Conservation (phyloP, 2,113 vertebrate species). For the Tautogolabrus adspersus region DNA sequence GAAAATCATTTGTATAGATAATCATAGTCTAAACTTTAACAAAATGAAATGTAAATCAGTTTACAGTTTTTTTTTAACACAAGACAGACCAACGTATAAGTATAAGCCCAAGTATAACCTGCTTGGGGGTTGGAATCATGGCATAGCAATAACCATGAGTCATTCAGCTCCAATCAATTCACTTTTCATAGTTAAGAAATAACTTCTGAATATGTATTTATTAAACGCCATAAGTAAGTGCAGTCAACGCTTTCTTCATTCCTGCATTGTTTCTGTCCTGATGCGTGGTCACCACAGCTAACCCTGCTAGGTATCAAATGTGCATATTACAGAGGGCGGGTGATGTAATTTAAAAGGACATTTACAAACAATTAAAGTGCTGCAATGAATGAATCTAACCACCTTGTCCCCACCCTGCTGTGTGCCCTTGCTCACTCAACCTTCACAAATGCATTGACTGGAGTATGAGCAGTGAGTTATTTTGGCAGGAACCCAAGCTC, state of each 20-base stretch:
- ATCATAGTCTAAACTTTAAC: no score
- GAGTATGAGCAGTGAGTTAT: slow-evolving; percentile 38
- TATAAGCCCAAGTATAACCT: not conserved
- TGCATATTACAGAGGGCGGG: no score
- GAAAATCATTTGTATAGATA: not conserved
- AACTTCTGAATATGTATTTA: slow-evolving; percentile 3
- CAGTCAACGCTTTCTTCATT: not conserved
- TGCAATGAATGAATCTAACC: slow-evolving; percentile 14
- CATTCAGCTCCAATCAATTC: not conserved
- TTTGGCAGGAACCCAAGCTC: slow-evolving; percentile 41
- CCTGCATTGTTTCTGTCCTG: slow-evolving; percentile 17
- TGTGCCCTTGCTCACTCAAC: slow-evolving; percentile 53
- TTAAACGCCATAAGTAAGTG: not conserved
- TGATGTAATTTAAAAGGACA: slow-evolving; percentile 16
- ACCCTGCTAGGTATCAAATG: no score
- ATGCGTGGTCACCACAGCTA: not conserved
- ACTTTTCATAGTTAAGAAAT: not conserved
- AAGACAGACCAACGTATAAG: not conserved
- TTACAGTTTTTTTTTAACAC: not conserved
- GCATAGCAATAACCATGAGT: not conserved
- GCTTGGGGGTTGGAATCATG: not conserved
- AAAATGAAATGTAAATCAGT: no score
- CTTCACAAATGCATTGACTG: slow-evolving; percentile 45
- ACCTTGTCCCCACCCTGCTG: slow-evolving; percentile 19
- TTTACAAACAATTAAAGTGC: slow-evolving; percentile 61